Evolutionary conservation across 2,888 invertebrate genomes (phyloP).

Genomic region (Ennomos fuscantarius): DNA sequence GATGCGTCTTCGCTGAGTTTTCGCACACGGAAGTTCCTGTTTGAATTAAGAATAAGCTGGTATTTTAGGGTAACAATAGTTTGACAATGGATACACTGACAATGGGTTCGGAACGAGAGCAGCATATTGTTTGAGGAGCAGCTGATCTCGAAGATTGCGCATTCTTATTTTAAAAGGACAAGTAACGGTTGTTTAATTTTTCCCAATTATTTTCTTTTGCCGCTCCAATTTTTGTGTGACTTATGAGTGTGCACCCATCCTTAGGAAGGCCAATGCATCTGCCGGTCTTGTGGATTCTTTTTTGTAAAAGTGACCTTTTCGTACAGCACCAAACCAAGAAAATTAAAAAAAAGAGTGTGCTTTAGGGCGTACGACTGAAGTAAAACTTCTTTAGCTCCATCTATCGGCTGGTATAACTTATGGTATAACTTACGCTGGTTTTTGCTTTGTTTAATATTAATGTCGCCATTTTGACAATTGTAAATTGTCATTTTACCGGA

Average conservation of each 20-base stretch:
- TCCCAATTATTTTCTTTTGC: conserved; percentile 49
- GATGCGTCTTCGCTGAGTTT: conserved; percentile 56
- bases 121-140: conserved; percentile 63
- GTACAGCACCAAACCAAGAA: neutral
- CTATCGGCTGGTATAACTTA: too few relatives aligned
- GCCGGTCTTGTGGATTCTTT: conserved; percentile 16
- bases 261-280: conserved; percentile 38
- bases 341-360: too few relatives aligned
- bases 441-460: too few relatives aligned
- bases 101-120: conserved; percentile 73
- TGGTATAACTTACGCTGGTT: too few relatives aligned
- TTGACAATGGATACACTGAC: conserved; percentile 63
- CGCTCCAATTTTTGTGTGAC: conserved; percentile 53
- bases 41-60: conserved; percentile 62
- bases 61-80: conserved; percentile 69
- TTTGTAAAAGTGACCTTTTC: conserved; percentile 25
- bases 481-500: too few relatives aligned
- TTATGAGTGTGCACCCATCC: conserved; percentile 41
- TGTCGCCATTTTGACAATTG: too few relatives aligned
- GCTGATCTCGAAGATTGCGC: conserved; percentile 69
- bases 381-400: too few relatives aligned
- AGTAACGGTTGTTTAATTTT: conserved; percentile 63
- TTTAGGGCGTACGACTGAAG: too few relatives aligned
- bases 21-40: conserved; percentile 81
- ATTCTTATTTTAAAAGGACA: conserved; percentile 56